Evolutionary conservation across 1,140 invertebrate genomes (phyloP), one percentile per base, ranked within the genome.

Genomic region (Drosophila eugracilis): DNA sequence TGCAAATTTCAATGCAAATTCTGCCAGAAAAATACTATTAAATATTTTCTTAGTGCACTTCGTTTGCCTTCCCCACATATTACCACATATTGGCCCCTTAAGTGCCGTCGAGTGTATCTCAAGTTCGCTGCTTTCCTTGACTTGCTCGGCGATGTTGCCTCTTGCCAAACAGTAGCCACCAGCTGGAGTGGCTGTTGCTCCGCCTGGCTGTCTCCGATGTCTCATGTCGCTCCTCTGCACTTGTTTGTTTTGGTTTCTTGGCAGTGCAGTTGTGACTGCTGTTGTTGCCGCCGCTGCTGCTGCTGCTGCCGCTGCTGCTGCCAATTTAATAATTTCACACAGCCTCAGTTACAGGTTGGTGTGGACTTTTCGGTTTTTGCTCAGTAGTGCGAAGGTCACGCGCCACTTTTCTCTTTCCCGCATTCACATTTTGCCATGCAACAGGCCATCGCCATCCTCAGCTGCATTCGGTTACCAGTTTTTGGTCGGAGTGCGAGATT

Each of bases 331-430:
- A 75, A 75, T 75, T 75, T 55, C 73, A 75, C 73, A 75, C 59
- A 75, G 52, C 53, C 22, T 49, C 49, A 34, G 45, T 34, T 78
- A 42, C 42, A 22, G 28, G 22, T 50, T 75, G 39, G 30, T 2
- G 37, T 21, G 17, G 32, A 48, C 37, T 59, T 36, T 75, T 67
- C 65, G 57, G 32, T 59, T 36, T 75, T 67, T 71, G 57, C 57
- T 67, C 58, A 72, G 70, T 85, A 86, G 80, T 90, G 80, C 81
- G 89, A 90, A 90, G 89, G 89, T 90, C 89, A 70, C 75, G 59
- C 83, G 63, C 78, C 77, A 63, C 85, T 83, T 78, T 78, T 78
- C 83, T 85, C 75, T 88, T 75, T 81, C 62, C 42, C 75, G 53
- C 72, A 66, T 24, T 58, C 24, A 55, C 50, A 42, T 50, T 66